Evolutionary conservation across 1,140 invertebrate genomes (phyloP).

Genomic region (Centruroides sculpturatus): DNA sequence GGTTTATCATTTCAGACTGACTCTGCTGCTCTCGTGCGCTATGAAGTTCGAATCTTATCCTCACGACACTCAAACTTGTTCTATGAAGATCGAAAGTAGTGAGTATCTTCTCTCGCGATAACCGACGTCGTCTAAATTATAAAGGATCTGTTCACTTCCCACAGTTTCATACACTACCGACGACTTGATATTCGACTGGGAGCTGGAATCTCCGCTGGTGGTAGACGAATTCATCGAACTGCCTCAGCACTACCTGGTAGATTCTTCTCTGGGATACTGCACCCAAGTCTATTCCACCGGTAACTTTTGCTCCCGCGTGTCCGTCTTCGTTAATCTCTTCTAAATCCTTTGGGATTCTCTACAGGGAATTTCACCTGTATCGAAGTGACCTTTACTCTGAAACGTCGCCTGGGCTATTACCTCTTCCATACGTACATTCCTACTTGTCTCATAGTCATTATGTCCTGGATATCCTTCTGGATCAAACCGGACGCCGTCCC

Average conservation of each 20-base stretch:
- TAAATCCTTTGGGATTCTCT: constrained; percentile 4
- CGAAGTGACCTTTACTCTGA: constrained; percentile 68
- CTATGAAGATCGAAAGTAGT: too few species aligned
- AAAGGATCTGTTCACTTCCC: too few species aligned
- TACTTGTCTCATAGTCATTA: constrained; percentile 29
- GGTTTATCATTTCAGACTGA: too few species aligned
- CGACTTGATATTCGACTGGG: constrained; percentile 30
- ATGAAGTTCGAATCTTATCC: too few species aligned
- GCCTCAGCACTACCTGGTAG: constrained; percentile 28
- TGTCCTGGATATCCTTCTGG: constrained; percentile 31
- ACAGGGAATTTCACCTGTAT: constrained; percentile 74
- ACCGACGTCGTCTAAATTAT: too few species aligned
- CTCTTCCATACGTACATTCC: constrained; percentile 75
- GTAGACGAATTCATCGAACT: constrained; percentile 29
- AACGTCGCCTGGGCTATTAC: constrained; percentile 68
- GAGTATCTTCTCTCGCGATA: too few species aligned
- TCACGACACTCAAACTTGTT: too few species aligned
- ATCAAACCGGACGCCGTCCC: constrained; percentile 33
- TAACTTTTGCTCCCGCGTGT: constrained; percentile 5
- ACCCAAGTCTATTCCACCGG: constrained; percentile 30
- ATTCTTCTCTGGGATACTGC: constrained; percentile 27
- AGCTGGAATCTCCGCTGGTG: constrained; percentile 25
- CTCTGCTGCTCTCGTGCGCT: too few species aligned
- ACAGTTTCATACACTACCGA: constrained; percentile 32
- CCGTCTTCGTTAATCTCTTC: neutral